Evolutionary conservation across 2,888 invertebrate genomes (phyloP), one percentile per base, ranked within the genome.

Genomic region (Allophyes oxyacanthae): DNA sequence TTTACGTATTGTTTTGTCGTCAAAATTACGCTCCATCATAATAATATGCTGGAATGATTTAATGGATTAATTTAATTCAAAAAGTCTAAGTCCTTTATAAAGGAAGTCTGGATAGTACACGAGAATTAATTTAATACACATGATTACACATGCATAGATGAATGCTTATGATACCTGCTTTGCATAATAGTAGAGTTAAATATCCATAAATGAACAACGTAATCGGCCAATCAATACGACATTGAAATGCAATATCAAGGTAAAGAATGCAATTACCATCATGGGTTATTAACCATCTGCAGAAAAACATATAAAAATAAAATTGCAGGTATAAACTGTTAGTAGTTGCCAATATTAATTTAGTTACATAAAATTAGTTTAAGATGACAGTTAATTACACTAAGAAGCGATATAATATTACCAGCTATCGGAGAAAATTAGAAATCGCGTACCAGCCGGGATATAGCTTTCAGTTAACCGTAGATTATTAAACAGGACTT

Each of bases 401-500:
- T 44, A 45, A 42, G 44, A 46, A 58, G 54, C 60, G 41, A 64
- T 63, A 68, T 65, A 64, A 66, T 58, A 63, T 67, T 59, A 70
- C 72, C 61, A 72, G 79, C 80, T 56, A 65, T 64, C 36, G 65
- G 75, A 68, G 75, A 77, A 89, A 91, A 85, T 85, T 86, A 88
- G 89, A 90, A 89, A 91, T 80, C 77, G 60, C 62, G 65, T 70
- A 72, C 72, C 68, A 70, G 78, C 74, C 82, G 82, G 86, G 85
- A 87, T 85, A 85, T 75, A 64, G 81, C 85, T 87, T 87, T 87
- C 86, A 87, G 85, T 83, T 82, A 85, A 84, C 71, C 81, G 79
- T 79, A 79, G 82, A 84, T 87, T 84, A 88, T 83, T 84, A 79
- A 83, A 79, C 85, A 84, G 86, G 85, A 85, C 83, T 82, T 84